phyloP scores from a whole-genome alignment of 2,888 invertebrate genomes.

The Lydus trimaculatus region DNA sequence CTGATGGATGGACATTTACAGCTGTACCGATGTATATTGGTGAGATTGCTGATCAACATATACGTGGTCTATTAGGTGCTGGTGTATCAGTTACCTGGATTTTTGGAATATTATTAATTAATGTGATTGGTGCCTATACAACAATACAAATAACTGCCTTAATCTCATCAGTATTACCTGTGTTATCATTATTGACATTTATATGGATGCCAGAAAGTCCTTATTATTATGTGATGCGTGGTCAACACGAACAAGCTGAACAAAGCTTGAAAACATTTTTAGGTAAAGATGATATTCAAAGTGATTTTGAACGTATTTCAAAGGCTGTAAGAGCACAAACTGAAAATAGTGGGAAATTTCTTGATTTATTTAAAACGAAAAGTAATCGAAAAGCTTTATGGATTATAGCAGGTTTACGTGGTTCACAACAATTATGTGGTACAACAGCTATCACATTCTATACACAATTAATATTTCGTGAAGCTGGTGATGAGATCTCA shows the following conservation, averaged over 20 bases:
- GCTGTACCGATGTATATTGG: conserved; percentile 67
- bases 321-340: conserved; percentile 54
- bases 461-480: conserved; percentile 62
- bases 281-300: conserved; percentile 62
- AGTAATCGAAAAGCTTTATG: conserved; percentile 70
- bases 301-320: conserved; percentile 50
- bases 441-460: conserved; percentile 69
- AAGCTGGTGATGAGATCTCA: conserved; percentile 39
- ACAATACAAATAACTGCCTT: conserved; percentile 63
- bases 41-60: conserved; percentile 66
- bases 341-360: conserved; percentile 65
- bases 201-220: conserved; percentile 69
- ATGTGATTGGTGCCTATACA: conserved; percentile 65
- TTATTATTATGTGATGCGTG: conserved; percentile 60
- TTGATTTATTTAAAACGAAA: conserved; percentile 65
- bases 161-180: conserved; percentile 60
- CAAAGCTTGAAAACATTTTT: conserved; percentile 62
- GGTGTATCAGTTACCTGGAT: conserved; percentile 66
- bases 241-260: conserved; percentile 61
- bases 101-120: conserved; percentile 68
- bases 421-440: conserved; percentile 65
- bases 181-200: conserved; percentile 61
- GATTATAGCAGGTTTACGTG: conserved; percentile 67
- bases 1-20: conserved; percentile 59
- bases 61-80: conserved; percentile 69